phyloP scores from a whole-genome alignment of 2,888 invertebrate species.

The Timema cristinae region DNA sequence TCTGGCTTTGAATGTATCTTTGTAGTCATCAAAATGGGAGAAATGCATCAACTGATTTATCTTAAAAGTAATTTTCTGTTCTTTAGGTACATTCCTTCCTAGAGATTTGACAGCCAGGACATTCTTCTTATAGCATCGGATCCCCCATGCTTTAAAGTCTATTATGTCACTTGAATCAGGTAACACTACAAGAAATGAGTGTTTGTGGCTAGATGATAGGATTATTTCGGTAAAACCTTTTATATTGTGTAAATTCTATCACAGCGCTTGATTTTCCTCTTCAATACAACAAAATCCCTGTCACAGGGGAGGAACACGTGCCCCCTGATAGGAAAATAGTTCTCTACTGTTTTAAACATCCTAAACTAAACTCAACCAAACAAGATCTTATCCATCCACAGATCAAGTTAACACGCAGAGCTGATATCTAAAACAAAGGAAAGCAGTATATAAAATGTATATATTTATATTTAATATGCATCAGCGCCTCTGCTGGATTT shows the following conservation, averaged over 20 bases:
- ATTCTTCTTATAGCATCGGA: background rate
- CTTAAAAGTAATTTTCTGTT: constrained; percentile 5
- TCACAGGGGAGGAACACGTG: background rate
- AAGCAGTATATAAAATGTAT: too few species aligned
- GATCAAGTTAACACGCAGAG: too few species aligned
- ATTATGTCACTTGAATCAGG: background rate
- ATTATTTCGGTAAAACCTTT: background rate
- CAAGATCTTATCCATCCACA: too few species aligned
- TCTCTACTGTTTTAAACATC: constrained; percentile 1
- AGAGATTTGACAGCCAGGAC: background rate
- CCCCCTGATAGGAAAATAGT: constrained; percentile 3
- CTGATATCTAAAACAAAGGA: too few species aligned
- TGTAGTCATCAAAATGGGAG: constrained; percentile 4
- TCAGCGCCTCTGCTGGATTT: too few species aligned
- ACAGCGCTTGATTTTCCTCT: background rate
- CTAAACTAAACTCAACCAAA: background rate
- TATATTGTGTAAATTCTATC: background rate
- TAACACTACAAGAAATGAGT: background rate
- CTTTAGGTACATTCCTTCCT: background rate
- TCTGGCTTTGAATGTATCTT: constrained; percentile 1
- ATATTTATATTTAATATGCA: too few species aligned
- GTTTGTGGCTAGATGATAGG: background rate
- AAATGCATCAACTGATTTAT: constrained; percentile 1
- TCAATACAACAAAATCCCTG: constrained; percentile 6
- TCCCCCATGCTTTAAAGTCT: background rate